A percentile compares a stretch with the other conserved stretches of the same genome.
phyloP scores from a whole-genome alignment of 2,888 invertebrate species.

The Pteria penguin region DNA sequence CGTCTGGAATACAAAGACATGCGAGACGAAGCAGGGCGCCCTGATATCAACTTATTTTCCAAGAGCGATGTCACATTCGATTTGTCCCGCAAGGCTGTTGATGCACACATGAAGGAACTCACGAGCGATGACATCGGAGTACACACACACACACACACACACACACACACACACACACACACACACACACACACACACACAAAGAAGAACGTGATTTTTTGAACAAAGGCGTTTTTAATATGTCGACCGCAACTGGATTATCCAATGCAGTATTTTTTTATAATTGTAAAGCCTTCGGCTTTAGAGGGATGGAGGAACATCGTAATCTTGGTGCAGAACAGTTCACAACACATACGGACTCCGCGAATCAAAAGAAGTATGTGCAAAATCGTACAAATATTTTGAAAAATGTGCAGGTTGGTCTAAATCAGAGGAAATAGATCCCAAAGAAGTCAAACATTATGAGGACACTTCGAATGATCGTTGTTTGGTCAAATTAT shows the following conservation, averaged over 20 bases:
- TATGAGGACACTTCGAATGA: neutral
- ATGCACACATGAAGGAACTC: neutral
- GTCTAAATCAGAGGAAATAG: neutral
- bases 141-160: neutral
- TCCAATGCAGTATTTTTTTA: neutral
- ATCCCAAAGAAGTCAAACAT: neutral
- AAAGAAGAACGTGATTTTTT: neutral
- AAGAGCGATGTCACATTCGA: neutral
- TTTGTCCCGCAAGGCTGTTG: neutral
- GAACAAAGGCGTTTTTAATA: neutral
- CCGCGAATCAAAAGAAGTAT: neutral
- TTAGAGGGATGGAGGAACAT: neutral
- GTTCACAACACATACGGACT: neutral
- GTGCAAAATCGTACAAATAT: neutral
- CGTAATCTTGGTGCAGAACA: neutral
- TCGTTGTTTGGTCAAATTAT: neutral
- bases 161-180: neutral
- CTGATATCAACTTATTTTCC: neutral
- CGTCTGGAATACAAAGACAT: neutral
- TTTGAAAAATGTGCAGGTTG: neutral
- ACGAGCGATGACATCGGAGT: neutral
- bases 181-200: neutral
- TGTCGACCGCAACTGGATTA: neutral
- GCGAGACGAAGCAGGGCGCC: neutral
- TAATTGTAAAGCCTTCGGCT: neutral